Evolutionary conservation across 2,888 invertebrate genomes (phyloP), one percentile per base, ranked within the genome.

Genomic region (Ctena decussata): DNA sequence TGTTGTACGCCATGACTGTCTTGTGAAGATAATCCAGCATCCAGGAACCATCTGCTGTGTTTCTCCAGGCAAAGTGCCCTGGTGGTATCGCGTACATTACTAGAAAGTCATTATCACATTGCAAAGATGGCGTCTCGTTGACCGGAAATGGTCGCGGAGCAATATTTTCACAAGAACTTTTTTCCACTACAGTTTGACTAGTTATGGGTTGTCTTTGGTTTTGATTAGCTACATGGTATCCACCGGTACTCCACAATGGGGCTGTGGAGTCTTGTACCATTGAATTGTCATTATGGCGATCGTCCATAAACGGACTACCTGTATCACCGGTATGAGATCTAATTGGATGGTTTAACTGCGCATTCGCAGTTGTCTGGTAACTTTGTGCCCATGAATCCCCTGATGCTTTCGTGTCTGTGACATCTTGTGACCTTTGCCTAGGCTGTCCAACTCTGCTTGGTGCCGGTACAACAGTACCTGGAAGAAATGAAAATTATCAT

Each of bases 41-140:
- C 84, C 86, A 84, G 0, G 88, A 87, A 11, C 90, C 89, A 21
- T 84, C 86, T 12, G 49, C 65, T 18, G 78, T 80, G 74, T 80
- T 84, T 32, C 89, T 84, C 87, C 87, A 89, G 0, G 89, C 89
- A 49, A 78, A 89, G 73, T 73, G 76, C 5, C 84, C 84, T 15
- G 85, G 82, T 0, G 89, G 89, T n/a, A 86, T 85, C 27, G 86
- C 89, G 39, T 80, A 89, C 82, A 89, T 80, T 12, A 89, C 84
- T 0, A 89, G 71, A 81, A 84, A 84, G 57, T 89, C 89, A 69
- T 80, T 89, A 24, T 77, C 79, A 72, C 89, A 89, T 65, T 76
- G 65, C 18, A 89, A 27, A 12, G 86, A 84, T 11, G 84, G 86
- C 1, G 82, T 79, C 37, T 86, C 84, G 18, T 46, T 76, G 32